These are phyloP conservation scores for Cerceris rybyensis DNA, from an alignment of 2,888 invertebrate species.

Conservation along the genomic window DNA sequence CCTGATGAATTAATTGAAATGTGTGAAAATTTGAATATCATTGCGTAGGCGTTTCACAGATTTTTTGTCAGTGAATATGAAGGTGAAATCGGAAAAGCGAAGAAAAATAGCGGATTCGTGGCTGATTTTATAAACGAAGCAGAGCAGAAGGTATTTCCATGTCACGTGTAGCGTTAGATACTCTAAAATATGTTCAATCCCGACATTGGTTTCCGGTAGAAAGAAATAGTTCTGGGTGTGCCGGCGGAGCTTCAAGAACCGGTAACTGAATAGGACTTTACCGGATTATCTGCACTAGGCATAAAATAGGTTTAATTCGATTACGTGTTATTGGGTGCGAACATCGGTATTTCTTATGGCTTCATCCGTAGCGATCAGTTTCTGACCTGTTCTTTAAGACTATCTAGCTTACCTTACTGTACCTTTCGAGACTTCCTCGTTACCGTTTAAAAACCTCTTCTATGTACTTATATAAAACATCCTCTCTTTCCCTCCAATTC, in stretches of 20 bases:
- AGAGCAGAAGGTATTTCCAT: too few species aligned
- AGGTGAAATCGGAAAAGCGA: too few species aligned
- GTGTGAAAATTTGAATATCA: too few species aligned
- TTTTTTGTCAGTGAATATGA: too few species aligned
- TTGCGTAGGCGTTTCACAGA: too few species aligned
- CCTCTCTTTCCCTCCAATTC: too few species aligned
- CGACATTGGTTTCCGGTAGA: slow-evolving; percentile 17
- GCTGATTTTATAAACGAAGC: too few species aligned
- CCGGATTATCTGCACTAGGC: slow-evolving; percentile 35
- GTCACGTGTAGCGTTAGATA: neutral
- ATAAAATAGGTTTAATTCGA: slow-evolving; percentile 64
- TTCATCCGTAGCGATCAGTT: slow-evolving; percentile 50
- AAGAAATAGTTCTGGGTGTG: slow-evolving; percentile 38
- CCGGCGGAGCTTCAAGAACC: slow-evolving; percentile 10
- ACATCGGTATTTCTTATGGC: slow-evolving; percentile 59
- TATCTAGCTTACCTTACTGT: neutral
- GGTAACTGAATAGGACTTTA: slow-evolving; percentile 30
- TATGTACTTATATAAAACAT: neutral
- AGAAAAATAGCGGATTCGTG: too few species aligned
- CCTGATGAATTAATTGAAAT: too few species aligned
- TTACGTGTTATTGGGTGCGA: slow-evolving; percentile 66
- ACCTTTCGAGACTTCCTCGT: neutral
- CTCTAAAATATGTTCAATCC: neutral
- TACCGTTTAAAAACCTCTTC: neutral
- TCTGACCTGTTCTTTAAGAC: slow-evolving; percentile 27